Evolutionary conservation across 2,797 vertebrate genomes (phyloP), one percentile per base, ranked within the genome.

Genomic region (Melanotaenia nigrans): DNA sequence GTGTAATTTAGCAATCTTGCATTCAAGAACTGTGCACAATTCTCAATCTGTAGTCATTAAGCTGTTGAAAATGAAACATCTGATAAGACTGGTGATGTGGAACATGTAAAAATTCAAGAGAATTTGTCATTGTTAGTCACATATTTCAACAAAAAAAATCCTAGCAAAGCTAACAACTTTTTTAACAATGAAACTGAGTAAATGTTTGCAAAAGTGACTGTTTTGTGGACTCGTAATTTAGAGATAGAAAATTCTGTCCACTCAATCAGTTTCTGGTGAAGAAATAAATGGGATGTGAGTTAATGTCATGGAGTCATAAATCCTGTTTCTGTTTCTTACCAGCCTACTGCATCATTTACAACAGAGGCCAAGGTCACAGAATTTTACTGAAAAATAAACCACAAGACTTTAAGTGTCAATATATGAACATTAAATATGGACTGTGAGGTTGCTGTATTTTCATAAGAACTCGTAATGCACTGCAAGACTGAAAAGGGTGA

Each of bases 21-120:
- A 53, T 63, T 69, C 54, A 77, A 20, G 32, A 61, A 25, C n/a
- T 59, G 49, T 70, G n/a, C 63, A 70, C 36, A 25, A 4, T 72
- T 73, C 45, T 8, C 60, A 70, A 60, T 12, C 32, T 61, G 70
- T 1, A 56, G 20, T 57, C 36, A 33, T 33, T 67, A n/a, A 64
- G 36, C 45, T 53, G 61, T 59, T 64, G 9, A 65, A 47, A 33
- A 38, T 3, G 4, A 8, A 58, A 7, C 20, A 66, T 36, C 22
- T 60, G 13, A 64, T 66, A 14, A 47, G 54, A 58, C 24, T 28
- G 42, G 32, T 13, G 57, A 60, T 32, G 4, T 62, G 6, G 22
- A 82, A n/a, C 11, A 63, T 56, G 10, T 20, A 24, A 4, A 65
- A 61, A 55, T 2, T 54, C 16, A 1, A 9, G 13, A 40, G 13